Evolutionary conservation across 2,888 invertebrate genomes (phyloP).

Genomic region (Polyommatus iphigenia): DNA sequence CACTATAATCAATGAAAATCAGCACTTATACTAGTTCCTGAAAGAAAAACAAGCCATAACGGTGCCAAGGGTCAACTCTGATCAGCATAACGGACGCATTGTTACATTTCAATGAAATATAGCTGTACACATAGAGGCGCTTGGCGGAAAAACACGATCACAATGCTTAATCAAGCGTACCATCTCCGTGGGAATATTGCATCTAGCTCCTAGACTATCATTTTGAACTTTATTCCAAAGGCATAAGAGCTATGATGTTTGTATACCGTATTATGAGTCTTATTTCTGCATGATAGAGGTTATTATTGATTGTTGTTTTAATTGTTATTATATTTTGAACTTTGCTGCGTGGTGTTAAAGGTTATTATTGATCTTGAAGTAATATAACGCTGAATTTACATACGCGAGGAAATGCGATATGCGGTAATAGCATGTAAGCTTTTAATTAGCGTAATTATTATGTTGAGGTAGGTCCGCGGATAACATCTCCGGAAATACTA

Average conservation of each 20-base stretch:
- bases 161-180: conserved; percentile 37
- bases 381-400: background rate
- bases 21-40: too few species aligned
- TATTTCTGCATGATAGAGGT: background rate
- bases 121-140: conserved; percentile 26
- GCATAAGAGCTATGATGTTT: background rate
- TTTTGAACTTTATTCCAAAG: background rate
- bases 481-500: background rate
- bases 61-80: conserved; percentile 1
- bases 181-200: conserved; percentile 39
- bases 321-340: background rate
- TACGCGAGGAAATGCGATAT: conserved; percentile 12
- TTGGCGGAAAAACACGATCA: conserved; percentile 35
- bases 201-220: background rate
- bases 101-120: conserved; percentile 12
- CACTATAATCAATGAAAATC: too few species aligned
- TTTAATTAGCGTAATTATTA: conserved; percentile 13
- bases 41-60: background rate
- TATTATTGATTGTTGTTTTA: background rate
- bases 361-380: background rate
- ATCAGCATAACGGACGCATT: background rate
- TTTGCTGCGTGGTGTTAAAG: background rate
- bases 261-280: background rate
- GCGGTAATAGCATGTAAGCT: conserved; percentile 1
- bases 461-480: background rate